Evolutionary conservation across 1,140 invertebrate genomes (phyloP).

Genomic region (Mizuhopecten yessoensis): DNA sequence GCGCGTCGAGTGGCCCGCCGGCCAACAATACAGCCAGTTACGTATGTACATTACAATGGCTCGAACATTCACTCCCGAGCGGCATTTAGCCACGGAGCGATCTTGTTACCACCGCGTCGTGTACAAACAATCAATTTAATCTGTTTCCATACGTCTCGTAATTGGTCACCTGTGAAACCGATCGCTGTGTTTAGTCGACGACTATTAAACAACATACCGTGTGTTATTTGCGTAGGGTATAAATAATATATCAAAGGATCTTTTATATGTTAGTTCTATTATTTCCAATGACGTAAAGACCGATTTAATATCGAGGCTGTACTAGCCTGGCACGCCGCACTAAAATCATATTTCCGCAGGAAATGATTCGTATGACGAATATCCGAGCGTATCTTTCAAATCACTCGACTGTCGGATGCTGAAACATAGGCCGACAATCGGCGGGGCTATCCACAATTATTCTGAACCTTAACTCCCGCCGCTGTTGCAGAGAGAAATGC

Average conservation of each 20-base stretch:
- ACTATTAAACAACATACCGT: constrained; percentile 33
- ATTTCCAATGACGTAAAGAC: constrained; percentile 30
- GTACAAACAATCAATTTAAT: constrained; percentile 35
- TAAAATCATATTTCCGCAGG: constrained; percentile 38
- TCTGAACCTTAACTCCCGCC: not conserved
- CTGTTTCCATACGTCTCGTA: constrained; percentile 32
- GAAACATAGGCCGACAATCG: not conserved
- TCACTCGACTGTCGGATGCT: not conserved
- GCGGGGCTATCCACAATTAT: not conserved
- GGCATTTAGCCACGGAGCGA: not conserved
- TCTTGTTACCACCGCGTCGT: not conserved
- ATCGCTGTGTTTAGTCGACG: constrained; percentile 37
- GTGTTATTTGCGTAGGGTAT: not conserved
- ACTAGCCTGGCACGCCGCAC: not conserved
- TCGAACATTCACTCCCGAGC: not conserved
- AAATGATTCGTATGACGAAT: constrained; percentile 34
- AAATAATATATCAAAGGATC: constrained; percentile 36
- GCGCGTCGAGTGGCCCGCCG: constrained; percentile 33
- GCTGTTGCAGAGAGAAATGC: not conserved
- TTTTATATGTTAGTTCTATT: constrained; percentile 14
- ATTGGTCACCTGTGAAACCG: constrained; percentile 37
- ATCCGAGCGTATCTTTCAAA: constrained; percentile 15
- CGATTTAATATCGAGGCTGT: not conserved
- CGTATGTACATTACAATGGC: not conserved
- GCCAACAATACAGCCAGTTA: constrained; percentile 5